Evolutionary conservation across 2,797 vertebrate genomes (phyloP).

Genomic region (Acrossocheilus fasciatus): DNA sequence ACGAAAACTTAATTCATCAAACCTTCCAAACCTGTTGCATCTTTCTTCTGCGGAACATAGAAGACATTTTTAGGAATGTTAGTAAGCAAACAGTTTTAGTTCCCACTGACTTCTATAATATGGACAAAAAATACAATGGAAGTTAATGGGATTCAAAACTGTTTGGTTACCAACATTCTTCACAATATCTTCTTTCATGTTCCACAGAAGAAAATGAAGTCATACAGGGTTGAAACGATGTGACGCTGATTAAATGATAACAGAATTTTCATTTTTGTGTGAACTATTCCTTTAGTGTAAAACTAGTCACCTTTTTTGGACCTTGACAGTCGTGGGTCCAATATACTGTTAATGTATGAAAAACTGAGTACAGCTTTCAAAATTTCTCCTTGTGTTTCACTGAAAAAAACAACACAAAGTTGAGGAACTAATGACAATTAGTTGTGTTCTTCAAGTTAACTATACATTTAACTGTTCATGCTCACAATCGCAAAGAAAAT

Average conservation of each 20-base stretch:
- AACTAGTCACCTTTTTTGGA: not conserved
- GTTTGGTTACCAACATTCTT: not conserved
- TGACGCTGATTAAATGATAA: not conserved
- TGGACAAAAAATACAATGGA: too few species aligned
- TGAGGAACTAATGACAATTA: not conserved
- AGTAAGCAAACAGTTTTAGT: not conserved
- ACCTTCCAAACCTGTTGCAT: not conserved
- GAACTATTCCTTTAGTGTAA: not conserved
- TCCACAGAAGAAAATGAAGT: not conserved
- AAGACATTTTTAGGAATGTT: not conserved
- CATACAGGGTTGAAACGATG: not conserved
- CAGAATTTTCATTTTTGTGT: not conserved
- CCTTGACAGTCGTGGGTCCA: not conserved
- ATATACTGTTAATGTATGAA: not conserved
- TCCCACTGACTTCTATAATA: not conserved
- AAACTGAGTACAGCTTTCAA: not conserved
- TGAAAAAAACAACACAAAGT: not conserved
- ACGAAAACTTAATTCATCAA: not conserved
- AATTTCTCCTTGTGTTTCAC: not conserved
- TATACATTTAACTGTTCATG: constrained; percentile 2
- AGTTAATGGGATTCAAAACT: too few species aligned
- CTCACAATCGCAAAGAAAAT: not conserved
- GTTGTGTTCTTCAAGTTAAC: not conserved
- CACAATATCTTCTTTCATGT: not conserved
- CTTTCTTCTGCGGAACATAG: not conserved